Evolutionary conservation across 2,113 vertebrate genomes (phyloP), one percentile per base, ranked within the genome.

Genomic region (Micromys minutus): DNA sequence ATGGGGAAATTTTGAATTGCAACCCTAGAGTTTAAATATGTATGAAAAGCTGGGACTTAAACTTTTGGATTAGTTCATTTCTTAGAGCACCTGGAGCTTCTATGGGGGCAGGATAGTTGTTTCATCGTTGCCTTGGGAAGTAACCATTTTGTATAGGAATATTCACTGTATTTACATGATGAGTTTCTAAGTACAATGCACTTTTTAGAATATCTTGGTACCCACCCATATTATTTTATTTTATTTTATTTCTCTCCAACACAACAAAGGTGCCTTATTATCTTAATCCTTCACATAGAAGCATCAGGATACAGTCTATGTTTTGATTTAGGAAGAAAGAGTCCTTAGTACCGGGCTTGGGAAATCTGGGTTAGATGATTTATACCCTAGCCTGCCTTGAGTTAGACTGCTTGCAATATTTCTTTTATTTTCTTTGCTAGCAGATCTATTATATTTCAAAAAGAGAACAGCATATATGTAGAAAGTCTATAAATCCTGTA

Each of bases 11-110:
- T 74, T 77, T 90, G 93, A 65, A 77, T 74, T 67, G 19, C 13
- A 92, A 69, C n/a, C 69, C n/a, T 83, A 85, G 76, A 61, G 83
- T 95, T 90, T 95, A 90, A 96, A 95, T 88, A 72, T 72, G 61
- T 81, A 52, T 77, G 55, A 17, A 57, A 88, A 91, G 55, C 69
- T 72, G 59, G 85, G 76, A 84, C 47, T 89, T 94, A 57, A 74
- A 92, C n/a, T 21, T 59, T 85, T 52, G 74, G n/a, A 90, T 77
- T 86, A 59, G 90, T 77, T 85, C 16, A 42, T 50, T 87, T 95
- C 75, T 94, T 87, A 36, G 10, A 61, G 69, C 57, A 75, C 57
- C 67, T 81, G 91, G 77, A 90, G 7, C 19, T 47, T 39, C 22
- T 17, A 15, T 39, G 19, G 74, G 12, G 15, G n/a, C 9, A 59